These are phyloP conservation scores for Chionomys nivalis DNA, from an alignment of 2,113 vertebrate species.

Conservation along the genomic window DNA sequence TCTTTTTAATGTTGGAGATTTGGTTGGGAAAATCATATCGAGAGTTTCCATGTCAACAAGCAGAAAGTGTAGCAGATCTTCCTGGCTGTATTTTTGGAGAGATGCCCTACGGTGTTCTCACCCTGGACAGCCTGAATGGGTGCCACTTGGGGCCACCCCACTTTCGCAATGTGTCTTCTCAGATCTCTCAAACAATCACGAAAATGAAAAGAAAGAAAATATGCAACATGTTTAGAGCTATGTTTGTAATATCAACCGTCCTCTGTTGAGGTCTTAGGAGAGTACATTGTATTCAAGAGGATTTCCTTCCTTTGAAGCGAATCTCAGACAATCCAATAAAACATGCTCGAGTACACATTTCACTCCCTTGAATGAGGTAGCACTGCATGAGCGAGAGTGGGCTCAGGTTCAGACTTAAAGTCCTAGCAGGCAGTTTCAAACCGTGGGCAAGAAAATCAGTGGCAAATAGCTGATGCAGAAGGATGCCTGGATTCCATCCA, in stretches of 20 bases:
- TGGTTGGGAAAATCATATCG: background rate
- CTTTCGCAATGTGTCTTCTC: background rate
- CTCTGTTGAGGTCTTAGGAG: background rate
- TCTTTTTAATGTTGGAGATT: background rate
- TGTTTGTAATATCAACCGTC: slow-evolving; percentile 40
- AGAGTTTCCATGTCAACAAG: background rate
- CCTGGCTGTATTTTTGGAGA: background rate
- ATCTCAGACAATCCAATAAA: slow-evolving; percentile 27
- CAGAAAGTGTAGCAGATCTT: background rate
- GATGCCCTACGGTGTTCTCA: background rate
- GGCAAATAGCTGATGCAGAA: background rate
- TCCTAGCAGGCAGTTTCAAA: background rate
- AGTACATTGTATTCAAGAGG: slow-evolving; percentile 36
- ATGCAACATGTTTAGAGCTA: background rate
- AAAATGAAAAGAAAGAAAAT: slow-evolving; percentile 5
- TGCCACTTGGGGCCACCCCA: background rate
- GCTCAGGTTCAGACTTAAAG: slow-evolving; percentile 15
- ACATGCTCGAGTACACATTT: slow-evolving; percentile 22
- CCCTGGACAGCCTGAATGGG: background rate
- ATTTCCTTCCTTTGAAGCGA: slow-evolving; percentile 21
- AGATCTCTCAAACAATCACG: background rate
- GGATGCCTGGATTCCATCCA: slow-evolving; percentile 5
- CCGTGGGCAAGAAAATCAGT: background rate
- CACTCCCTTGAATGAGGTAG: slow-evolving; percentile 14
- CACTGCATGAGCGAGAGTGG: background rate